Base-by-base conservation (phyloP, 2,113 vertebrate species). In the Caranx melampygus region DNA sequence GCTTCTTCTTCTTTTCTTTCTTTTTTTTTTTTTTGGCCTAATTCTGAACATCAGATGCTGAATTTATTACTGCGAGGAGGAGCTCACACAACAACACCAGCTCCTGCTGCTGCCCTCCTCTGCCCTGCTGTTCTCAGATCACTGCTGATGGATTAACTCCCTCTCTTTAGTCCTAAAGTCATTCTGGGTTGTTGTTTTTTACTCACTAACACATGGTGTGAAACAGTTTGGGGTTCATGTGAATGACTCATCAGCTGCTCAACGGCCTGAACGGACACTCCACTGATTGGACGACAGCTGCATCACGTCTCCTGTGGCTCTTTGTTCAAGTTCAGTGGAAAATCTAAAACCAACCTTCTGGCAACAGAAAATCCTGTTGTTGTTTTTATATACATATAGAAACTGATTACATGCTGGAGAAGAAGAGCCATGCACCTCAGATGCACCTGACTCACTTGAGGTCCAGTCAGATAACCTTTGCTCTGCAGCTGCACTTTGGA, bases 41-140 rank as follows among this genome's bases (percentile, higher is more conserved):
- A 59, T 71, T 79, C 40, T 74, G 10, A 40, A 51, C 47, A 60
- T 71, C 62, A 72, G 26, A 63, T 52, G 12, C 58, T 72, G 61
- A 52, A 64, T 60, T 6, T 74, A n/a, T 75, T 64, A 60, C 62
- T 7, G 20, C 2, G 1, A 74, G 49, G 59, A 74, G 54, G 71
- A 58, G 11, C 34, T 87, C 59, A 61, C 45, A 77, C 4, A 12
- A 57, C 72, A 57, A 72, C 44, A 75, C n/a, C 81, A 72, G 45
- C 51, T 49, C 34, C 54, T 54, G 65, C 54, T 58, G 37, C 75
- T 34, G 77, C 57, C 75, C 60, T 65, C n/a, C 60, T 62, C 55
- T 73, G 58, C 58, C 37, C 62, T 61, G 83, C 76, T 84, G 81
- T 78, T 88, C 81, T 83, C 75, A 85, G 77, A 83, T 60, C 60